Evolutionary conservation across 2,113 vertebrate genomes (phyloP).

Genomic region (Oostethus manadensis): DNA sequence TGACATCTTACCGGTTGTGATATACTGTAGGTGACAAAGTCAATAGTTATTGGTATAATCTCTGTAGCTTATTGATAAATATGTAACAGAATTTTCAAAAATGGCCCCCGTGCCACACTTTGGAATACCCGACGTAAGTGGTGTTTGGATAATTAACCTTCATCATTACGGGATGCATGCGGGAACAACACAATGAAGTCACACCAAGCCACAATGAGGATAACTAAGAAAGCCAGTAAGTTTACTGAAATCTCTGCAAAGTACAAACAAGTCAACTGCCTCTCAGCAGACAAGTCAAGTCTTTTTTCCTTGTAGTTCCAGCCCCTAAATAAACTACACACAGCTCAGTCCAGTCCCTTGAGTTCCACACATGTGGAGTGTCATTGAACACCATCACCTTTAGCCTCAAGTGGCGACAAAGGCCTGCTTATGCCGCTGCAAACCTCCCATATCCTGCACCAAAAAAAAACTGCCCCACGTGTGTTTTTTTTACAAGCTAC

Average conservation of each 20-base stretch:
- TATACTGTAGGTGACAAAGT: no score
- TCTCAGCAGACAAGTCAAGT: constrained; percentile 88
- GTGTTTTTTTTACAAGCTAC: constrained; percentile 83
- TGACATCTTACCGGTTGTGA: no score
- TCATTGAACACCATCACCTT: constrained; percentile 90
- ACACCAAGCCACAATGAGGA: constrained; percentile 80
- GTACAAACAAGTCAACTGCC: constrained; percentile 91
- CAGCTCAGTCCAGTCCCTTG: constrained; percentile 98
- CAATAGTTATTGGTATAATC: no score
- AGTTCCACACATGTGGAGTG: constrained; percentile 94
- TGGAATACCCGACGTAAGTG: not conserved
- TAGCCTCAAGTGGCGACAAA: constrained; percentile 98
- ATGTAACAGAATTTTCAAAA: no score
- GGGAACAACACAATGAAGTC: constrained; percentile 76
- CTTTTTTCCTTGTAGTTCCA: constrained; percentile 58
- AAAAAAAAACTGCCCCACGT: constrained; percentile 74
- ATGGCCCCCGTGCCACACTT: not conserved
- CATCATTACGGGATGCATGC: constrained; percentile 23
- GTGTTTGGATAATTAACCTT: not conserved
- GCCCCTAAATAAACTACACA: constrained; percentile 87
- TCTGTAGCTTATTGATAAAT: no score
- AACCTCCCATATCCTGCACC: constrained; percentile 78
- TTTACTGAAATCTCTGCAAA: constrained; percentile 99
- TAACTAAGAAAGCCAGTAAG: constrained; percentile 99
- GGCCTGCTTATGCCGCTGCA: constrained; percentile 99